These are phyloP conservation scores for Argyresthia goedartella DNA, from an alignment of 2,888 invertebrate genomes.

Conservation along the genomic window DNA sequence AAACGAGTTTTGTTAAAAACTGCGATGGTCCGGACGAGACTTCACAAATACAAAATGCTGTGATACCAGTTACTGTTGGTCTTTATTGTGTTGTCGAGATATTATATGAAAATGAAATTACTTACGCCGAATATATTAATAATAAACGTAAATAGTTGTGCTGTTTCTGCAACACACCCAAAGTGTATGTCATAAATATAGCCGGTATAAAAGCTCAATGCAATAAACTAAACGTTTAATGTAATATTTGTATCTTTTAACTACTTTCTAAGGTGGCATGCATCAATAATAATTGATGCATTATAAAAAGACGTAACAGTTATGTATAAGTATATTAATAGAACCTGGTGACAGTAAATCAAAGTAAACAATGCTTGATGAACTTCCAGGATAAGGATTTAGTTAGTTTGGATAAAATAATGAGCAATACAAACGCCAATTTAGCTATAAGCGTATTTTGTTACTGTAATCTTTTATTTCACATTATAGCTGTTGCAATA, in stretches of 20 bases:
- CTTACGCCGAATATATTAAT: too few species aligned
- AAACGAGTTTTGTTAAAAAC: constrained; percentile 4
- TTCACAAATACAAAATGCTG: constrained; percentile 59
- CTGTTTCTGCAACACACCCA: too few species aligned
- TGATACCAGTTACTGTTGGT: constrained; percentile 61
- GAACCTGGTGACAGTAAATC: too few species aligned
- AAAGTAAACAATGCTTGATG: too few species aligned
- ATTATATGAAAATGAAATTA: neutral
- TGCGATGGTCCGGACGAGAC: constrained; percentile 23
- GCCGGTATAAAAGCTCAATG: too few species aligned
- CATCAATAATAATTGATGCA: neutral
- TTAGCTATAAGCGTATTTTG: constrained; percentile 43
- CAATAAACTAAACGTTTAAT: too few species aligned
- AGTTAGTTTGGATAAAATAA: constrained; percentile 20
- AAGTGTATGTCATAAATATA: too few species aligned
- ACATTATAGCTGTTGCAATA: constrained; percentile 16
- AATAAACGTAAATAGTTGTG: too few species aligned
- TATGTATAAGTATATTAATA: neutral
- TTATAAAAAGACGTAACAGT: constrained; percentile 1
- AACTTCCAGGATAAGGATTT: too few species aligned
- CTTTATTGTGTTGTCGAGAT: constrained; percentile 13
- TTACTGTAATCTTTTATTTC: constrained; percentile 34
- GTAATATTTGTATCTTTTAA: too few species aligned
- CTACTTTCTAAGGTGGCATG: neutral
- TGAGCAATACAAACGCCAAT: constrained; percentile 63